Evolutionary conservation across 2,113 vertebrate genomes (phyloP).

Genomic region (Casuarius casuarius): DNA sequence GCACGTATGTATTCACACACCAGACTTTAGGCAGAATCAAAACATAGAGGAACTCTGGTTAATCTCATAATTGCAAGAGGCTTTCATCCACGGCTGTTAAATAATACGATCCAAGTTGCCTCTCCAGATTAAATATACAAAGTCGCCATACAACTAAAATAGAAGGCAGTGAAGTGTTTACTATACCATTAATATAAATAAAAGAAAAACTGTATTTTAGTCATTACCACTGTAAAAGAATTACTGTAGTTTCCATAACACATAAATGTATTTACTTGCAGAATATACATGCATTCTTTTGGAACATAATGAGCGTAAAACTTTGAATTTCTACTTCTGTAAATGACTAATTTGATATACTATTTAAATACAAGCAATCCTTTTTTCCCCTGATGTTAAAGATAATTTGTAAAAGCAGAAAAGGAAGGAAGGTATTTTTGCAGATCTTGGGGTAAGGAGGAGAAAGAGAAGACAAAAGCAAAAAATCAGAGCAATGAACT

Average conservation of each 20-base stretch:
- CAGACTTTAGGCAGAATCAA: constrained; percentile 38
- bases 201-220: not conserved
- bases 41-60: constrained; percentile 54
- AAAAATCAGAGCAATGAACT: not conserved
- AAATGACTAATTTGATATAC: not conserved
- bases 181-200: not conserved
- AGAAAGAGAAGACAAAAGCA: not conserved
- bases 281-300: not conserved
- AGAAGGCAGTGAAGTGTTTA: not conserved
- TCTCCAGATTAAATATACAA: constrained; percentile 32
- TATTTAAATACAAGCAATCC: not conserved
- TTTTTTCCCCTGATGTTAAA: not conserved
- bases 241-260: not conserved
- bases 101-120: constrained; percentile 24
- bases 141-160: constrained; percentile 23
- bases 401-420: not conserved
- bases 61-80: constrained; percentile 61
- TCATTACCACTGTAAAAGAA: not conserved
- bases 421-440: not conserved
- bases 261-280: not conserved
- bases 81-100: constrained; percentile 58
- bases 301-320: not conserved
- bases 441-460: not conserved
- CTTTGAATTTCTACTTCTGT: not conserved
- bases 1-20: not conserved